Evolutionary conservation across 1,140 invertebrate genomes (phyloP).

Genomic region (Delia radicum): DNA sequence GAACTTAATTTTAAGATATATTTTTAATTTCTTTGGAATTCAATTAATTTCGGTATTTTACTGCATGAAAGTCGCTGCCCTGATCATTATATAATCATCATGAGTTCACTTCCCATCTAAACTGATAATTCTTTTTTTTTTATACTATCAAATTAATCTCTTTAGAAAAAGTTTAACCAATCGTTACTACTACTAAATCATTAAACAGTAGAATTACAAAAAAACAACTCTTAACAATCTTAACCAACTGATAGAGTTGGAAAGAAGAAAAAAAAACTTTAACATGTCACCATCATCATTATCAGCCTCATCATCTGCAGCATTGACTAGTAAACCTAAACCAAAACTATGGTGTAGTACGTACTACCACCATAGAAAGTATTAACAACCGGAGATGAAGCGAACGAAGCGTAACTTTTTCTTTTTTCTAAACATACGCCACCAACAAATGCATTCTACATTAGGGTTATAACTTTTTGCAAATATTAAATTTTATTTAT

Average conservation of each 20-base stretch:
- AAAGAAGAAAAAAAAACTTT: background rate
- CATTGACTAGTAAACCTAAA: background rate
- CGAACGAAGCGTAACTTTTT: background rate
- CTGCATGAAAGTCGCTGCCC: too few species aligned
- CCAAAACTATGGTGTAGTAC: too few species aligned
- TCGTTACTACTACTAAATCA: background rate
- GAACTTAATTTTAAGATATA: too few species aligned
- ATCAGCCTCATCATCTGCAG: background rate
- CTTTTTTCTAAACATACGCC: background rate
- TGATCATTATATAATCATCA: too few species aligned
- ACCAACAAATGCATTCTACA: background rate
- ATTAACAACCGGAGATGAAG: background rate
- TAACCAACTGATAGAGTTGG: background rate
- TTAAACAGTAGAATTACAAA: background rate
- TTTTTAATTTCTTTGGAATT: too few species aligned
- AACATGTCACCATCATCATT: background rate
- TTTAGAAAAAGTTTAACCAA: background rate
- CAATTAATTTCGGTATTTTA: too few species aligned
- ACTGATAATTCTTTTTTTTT: too few species aligned
- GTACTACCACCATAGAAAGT: background rate
- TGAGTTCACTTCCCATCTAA: background rate
- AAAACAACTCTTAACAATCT: background rate
- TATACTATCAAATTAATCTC: background rate
- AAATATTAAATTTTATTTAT: too few species aligned
- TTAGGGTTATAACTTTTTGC: too few species aligned